Percentiles rank a stretch among this genome's conserved stretches.
Conservation (phyloP, 2,113 vertebrate genomes). For the Anoplopoma fimbria region DNA sequence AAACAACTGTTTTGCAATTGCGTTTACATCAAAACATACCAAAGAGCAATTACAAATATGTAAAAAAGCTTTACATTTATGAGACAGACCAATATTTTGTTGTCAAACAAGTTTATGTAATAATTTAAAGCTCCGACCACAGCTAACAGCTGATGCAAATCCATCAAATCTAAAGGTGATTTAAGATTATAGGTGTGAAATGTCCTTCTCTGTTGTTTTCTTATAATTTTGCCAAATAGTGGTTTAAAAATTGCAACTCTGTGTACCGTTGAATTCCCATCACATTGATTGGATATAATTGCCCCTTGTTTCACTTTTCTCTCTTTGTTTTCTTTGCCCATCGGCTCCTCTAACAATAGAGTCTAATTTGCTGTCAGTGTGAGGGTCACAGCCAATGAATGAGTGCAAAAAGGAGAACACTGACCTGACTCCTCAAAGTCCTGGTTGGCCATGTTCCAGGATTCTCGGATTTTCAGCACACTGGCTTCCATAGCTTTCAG, state of each 20-base stretch:
- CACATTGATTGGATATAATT: conserved; percentile 22
- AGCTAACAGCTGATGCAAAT: neutral
- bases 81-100: neutral
- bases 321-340: conserved; percentile 11
- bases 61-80: neutral
- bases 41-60: neutral
- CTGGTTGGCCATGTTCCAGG: conserved; percentile 81
- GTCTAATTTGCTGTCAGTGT: conserved; percentile 40
- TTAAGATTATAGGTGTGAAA: neutral
- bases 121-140: neutral
- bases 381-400: conserved; percentile 1
- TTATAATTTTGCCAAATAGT: neutral
- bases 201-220: conserved; percentile 12
- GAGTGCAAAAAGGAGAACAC: conserved; percentile 37
- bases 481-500: conserved; percentile 85
- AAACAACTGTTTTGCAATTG: neutral
- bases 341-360: conserved; percentile 25
- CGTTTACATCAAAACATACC: neutral
- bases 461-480: conserved; percentile 81
- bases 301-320: conserved; percentile 11
- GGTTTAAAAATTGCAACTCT: conserved; percentile 3
- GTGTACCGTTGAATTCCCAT: conserved; percentile 26
- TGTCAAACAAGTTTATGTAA: neutral
- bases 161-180: neutral
- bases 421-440: conserved; percentile 87